These are phyloP conservation scores for Phalacrocorax aristotelis DNA, from an alignment of 2,113 vertebrate genomes.

Conservation along the genomic window DNA sequence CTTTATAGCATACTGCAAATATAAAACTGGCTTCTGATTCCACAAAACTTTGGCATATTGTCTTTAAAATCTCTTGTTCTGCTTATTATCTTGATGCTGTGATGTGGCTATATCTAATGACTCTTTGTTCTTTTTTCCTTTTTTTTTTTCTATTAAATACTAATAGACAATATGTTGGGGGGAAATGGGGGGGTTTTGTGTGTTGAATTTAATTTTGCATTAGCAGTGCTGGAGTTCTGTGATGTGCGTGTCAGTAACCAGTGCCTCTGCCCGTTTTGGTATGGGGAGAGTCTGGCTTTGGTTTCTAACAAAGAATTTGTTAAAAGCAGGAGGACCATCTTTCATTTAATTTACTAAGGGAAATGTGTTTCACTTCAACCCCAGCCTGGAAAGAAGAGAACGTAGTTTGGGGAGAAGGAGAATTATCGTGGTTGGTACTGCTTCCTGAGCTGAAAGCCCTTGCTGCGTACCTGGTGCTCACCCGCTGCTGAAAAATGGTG, in stretches of 20 bases:
- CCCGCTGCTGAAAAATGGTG: constrained; percentile 48
- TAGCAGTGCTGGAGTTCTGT: neutral
- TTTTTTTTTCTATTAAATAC: neutral
- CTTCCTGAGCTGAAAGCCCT: no score
- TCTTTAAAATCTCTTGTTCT: neutral
- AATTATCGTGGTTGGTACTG: neutral
- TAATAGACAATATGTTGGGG: neutral
- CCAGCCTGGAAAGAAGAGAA: neutral
- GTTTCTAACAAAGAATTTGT: neutral
- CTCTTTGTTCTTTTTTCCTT: neutral
- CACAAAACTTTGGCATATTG: neutral
- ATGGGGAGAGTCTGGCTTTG: neutral
- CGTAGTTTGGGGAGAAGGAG: neutral
- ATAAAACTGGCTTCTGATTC: neutral
- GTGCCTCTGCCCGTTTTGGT: neutral
- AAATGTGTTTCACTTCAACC: neutral
- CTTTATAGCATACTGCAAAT: neutral
- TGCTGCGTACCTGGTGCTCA: neutral
- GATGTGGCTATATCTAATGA: neutral
- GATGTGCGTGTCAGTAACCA: neutral
- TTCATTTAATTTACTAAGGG: neutral
- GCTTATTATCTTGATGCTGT: neutral
- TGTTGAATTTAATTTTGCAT: neutral
- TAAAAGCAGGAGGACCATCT: neutral
- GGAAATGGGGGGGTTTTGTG: neutral